A percentile compares a stretch with the other conserved stretches of the same genome.
Evolutionary conservation across 2,113 vertebrate genomes (phyloP).

Genomic region (Erythrolamprus reginae): DNA sequence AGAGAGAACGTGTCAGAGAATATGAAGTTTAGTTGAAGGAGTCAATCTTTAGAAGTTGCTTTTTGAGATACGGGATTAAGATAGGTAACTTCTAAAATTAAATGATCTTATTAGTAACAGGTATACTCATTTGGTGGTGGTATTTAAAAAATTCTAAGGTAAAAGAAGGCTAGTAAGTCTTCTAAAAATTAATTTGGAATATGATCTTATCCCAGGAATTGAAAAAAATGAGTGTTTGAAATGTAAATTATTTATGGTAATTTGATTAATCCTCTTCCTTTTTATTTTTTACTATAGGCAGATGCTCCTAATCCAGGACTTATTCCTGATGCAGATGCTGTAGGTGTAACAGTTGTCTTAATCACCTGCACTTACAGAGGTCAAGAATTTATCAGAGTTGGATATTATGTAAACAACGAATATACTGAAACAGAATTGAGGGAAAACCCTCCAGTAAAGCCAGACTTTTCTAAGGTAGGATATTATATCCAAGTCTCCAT

Average conservation of each 20-base stretch:
- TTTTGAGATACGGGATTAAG: not conserved
- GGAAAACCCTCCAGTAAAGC: conserved; percentile 81
- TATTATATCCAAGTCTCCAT: not conserved
- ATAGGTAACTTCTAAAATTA: not conserved
- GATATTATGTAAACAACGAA: conserved; percentile 84
- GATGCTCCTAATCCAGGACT: conserved; percentile 79
- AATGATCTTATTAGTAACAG: not conserved
- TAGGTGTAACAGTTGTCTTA: conserved; percentile 80
- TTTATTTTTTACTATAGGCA: conserved; percentile 63
- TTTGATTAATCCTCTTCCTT: conserved; percentile 24
- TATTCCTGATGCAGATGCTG: conserved; percentile 81
- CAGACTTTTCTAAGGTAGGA: conserved; percentile 81
- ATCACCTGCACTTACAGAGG: conserved; percentile 81
- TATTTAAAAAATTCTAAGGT: not conserved
- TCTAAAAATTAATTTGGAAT: not conserved
- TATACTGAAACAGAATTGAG: conserved; percentile 80
- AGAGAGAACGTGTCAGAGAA: too few species aligned
- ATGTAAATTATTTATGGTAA: not conserved
- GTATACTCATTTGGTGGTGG: not conserved
- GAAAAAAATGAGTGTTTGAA: not conserved
- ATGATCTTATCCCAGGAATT: conserved; percentile 6
- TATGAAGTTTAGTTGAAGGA: not conserved
- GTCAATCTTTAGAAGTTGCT: not conserved
- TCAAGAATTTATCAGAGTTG: conserved; percentile 83
- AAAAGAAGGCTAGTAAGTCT: not conserved